Evolutionary conservation across 2,888 invertebrate genomes (phyloP).

Genomic region (Limulus polyphemus): DNA sequence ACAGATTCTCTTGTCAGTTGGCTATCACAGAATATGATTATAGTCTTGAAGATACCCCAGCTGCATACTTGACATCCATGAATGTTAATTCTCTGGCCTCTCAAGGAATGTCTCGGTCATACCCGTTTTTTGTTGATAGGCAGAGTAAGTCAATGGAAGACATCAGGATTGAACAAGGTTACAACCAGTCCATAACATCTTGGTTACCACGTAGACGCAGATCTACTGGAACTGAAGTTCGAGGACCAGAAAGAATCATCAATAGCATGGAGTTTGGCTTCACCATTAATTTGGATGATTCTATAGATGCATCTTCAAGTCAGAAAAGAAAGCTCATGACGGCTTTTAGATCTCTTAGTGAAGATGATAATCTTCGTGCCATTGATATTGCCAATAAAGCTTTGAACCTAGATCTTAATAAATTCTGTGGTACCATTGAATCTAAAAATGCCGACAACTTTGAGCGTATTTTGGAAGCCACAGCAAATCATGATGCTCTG

Average conservation of each 20-base stretch:
- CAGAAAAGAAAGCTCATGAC: constrained; percentile 13
- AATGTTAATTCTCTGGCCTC: not conserved
- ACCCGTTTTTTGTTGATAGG: not conserved
- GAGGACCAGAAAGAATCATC: constrained; percentile 33
- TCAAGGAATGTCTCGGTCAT: not conserved
- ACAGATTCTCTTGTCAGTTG: constrained; percentile 48
- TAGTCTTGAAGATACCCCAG: constrained; percentile 17
- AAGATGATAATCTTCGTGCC: constrained; percentile 17
- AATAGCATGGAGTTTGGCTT: constrained; percentile 51
- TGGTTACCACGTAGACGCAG: constrained; percentile 4
- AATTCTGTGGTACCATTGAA: not conserved
- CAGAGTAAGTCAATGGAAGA: not conserved
- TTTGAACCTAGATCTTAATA: constrained; percentile 13
- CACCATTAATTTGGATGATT: constrained; percentile 44
- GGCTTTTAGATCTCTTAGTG: constrained; percentile 15
- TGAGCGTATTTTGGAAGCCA: constrained; percentile 50
- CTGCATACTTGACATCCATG: not conserved
- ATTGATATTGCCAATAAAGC: constrained; percentile 26
- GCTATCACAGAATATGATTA: constrained; percentile 49
- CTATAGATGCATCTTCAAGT: constrained; percentile 7
- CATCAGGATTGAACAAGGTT: constrained; percentile 25
- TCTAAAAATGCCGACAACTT: constrained; percentile 41
- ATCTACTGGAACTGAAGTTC: constrained; percentile 20
- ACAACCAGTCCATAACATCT: not conserved
- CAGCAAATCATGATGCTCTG: constrained; percentile 71